Evolutionary conservation across 2,888 invertebrate genomes (phyloP).

Genomic region (Suillia variegata): DNA sequence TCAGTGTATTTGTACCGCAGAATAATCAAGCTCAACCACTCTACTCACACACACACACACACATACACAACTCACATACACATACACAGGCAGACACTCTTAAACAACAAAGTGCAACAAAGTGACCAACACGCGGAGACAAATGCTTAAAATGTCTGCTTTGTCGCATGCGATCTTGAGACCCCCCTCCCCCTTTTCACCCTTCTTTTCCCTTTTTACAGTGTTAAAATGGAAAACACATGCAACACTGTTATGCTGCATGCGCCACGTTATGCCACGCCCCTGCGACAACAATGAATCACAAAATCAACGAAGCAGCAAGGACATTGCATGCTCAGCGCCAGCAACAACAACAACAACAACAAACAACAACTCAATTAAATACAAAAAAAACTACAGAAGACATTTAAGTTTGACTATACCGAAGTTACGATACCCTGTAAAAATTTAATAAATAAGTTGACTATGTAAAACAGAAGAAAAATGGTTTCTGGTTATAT

Average conservation of each 20-base stretch:
- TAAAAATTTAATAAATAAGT: no score
- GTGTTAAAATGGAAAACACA: no score
- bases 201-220: no score
- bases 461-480: no score
- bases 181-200: no score
- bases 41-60: no score
- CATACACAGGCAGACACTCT: no score
- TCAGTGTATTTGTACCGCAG: background rate
- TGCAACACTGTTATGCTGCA: background rate
- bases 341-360: background rate
- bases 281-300: conserved; percentile 1
- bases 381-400: background rate
- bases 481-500: no score
- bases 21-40: background rate
- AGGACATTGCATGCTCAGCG: background rate
- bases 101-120: background rate
- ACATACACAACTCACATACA: no score
- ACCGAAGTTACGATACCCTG: no score
- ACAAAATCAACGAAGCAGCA: conserved; percentile 5
- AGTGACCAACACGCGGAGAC: conserved; percentile 3
- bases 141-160: background rate
- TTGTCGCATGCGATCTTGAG: background rate
- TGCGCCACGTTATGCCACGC: no score
- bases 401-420: no score
- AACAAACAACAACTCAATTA: background rate